Percentiles rank a stretch among this genome's conserved stretches.
phyloP scores from a whole-genome alignment of 2,888 invertebrate species.

The Oegoconia quadripuncta region DNA sequence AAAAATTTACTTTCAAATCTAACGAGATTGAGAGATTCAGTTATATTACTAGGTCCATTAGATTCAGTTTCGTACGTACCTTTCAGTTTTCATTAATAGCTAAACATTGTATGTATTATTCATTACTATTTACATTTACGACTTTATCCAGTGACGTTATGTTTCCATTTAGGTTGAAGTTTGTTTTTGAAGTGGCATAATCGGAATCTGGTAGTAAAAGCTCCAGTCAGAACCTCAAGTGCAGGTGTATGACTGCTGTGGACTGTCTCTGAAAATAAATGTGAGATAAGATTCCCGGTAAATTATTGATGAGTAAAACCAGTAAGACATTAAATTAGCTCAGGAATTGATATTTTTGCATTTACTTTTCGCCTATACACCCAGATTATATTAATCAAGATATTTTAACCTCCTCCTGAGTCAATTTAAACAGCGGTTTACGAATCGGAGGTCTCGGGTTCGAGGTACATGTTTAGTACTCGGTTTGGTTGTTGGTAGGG shows the following conservation, averaged over 20 bases:
- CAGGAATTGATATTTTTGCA: too few species aligned
- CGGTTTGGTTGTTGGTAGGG: too few species aligned
- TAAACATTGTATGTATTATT: conserved; percentile 56
- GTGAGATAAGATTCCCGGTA: conserved; percentile 57
- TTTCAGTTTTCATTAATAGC: conserved; percentile 38
- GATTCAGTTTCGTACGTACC: conserved; percentile 28
- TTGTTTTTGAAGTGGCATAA: conserved; percentile 53
- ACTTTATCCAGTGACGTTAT: conserved; percentile 14
- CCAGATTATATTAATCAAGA: too few species aligned
- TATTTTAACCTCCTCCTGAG: too few species aligned
- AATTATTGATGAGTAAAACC: neutral
- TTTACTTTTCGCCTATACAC: too few species aligned
- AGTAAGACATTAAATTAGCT: too few species aligned
- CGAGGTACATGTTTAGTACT: too few species aligned
- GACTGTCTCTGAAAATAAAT: conserved; percentile 76
- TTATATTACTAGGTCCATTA: conserved; percentile 25
- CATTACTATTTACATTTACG: conserved; percentile 15
- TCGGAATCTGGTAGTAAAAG: conserved; percentile 68
- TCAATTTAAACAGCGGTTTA: too few species aligned
- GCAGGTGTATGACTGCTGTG: conserved; percentile 74
- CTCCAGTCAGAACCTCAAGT: conserved; percentile 63
- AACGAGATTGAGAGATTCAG: conserved; percentile 29
- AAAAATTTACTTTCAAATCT: conserved; percentile 19
- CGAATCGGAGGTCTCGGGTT: too few species aligned
- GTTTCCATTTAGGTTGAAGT: conserved; percentile 28